Evolutionary conservation across 1,140 invertebrate genomes (phyloP), one percentile per base, ranked within the genome.

Genomic region (Grapholita molesta): DNA sequence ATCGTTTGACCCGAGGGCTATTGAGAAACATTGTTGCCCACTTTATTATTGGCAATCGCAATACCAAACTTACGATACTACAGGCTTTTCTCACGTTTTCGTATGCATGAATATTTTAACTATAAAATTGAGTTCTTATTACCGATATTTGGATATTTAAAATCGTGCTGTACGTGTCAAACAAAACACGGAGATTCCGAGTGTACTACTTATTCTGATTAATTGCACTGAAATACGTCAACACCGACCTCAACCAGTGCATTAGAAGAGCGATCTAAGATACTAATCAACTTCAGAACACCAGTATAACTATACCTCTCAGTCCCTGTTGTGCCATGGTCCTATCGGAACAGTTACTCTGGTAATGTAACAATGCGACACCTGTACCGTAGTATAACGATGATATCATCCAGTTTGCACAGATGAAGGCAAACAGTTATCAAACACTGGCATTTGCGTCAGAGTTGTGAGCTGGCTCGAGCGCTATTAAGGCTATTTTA

Each of bases 391-490:
- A 57, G 48, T 69, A 65, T 30, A 67, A 68, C 30, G 76, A 72
- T 86, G 86, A 88, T 77, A 85, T 85, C 84, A 88, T 75, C 78
- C 64, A 72, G 52, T 84, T 84, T 85, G 73, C 64, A 77, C 86
- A 88, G 78, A 80, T 88, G 82, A 78, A 77, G 64, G 70, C 52
- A 68, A 65, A 70, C 71, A 71, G 69, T 71, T 73, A 76, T 76
- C 71, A 71, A 69, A 73, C 73, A 71, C 73, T 74, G 66, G 23
- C 69, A 71, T 69, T 79, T 83, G 77, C 79, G 80, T 86, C 81
- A 83, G 78, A 28, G 53, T 61, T 53, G 76, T 85, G 77, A 80
- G 79, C 74, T 83, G 80, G 76, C 78, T 25, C n/a, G 65, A 35
- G 52, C 25, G 32, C 66, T 12, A 48, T 82, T 83, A 85, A 85